These are phyloP conservation scores for Geotrupes spiniger DNA, from an alignment of 2,888 invertebrate species.

Conservation along the genomic window DNA sequence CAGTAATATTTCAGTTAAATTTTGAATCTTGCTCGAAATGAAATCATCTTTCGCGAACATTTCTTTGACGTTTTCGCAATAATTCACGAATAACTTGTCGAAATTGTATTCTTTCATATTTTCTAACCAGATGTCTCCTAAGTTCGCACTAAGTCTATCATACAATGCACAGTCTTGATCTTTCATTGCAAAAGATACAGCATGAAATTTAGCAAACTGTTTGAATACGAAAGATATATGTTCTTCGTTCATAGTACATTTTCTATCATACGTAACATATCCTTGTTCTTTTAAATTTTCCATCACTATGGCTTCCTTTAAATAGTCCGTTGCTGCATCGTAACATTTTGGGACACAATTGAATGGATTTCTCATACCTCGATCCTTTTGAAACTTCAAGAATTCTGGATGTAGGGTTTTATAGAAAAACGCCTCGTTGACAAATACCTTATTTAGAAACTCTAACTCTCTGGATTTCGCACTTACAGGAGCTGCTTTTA, in stretches of 20 bases:
- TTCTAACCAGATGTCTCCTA: no score
- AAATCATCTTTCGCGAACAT: no score
- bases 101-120: no score
- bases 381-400: slow-evolving; percentile 10
- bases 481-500: slow-evolving; percentile 11
- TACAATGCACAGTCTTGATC: slow-evolving; percentile 15
- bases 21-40: background rate
- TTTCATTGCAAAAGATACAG: slow-evolving; percentile 17
- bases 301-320: slow-evolving; percentile 11
- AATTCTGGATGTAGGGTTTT: slow-evolving; percentile 14
- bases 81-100: slow-evolving; percentile 1
- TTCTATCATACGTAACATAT: slow-evolving; percentile 16
- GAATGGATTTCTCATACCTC: slow-evolving; percentile 8
- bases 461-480: background rate
- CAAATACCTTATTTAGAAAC: slow-evolving; percentile 12
- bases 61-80: no score
- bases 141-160: background rate
- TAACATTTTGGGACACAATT: slow-evolving; percentile 15
- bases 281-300: slow-evolving; percentile 20
- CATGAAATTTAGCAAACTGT: slow-evolving; percentile 21
- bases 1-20: background rate
- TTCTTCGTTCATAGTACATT: slow-evolving; percentile 14
- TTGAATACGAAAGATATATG: slow-evolving; percentile 18
- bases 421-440: slow-evolving; percentile 18
- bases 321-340: slow-evolving; percentile 11